Percentiles rank a stretch among this genome's conserved stretches.
phyloP scores from a whole-genome alignment of 1,140 invertebrate species.

The Nasonia longicornis region DNA sequence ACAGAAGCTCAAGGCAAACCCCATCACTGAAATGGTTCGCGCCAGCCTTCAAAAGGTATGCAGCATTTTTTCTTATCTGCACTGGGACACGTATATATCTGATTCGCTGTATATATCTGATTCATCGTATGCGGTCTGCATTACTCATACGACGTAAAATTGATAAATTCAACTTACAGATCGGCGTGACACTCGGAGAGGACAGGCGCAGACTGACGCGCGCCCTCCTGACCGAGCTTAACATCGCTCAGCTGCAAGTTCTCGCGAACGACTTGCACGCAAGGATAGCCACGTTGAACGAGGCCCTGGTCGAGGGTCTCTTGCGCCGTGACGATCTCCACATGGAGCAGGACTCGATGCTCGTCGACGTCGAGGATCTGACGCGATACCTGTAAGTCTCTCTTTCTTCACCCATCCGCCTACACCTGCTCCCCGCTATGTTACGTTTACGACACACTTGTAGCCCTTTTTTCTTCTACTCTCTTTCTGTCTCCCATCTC shows the following conservation, averaged over 20 bases:
- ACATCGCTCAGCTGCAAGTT: constrained; percentile 94
- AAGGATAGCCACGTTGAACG: constrained; percentile 92
- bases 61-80: too few species aligned
- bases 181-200: constrained; percentile 85
- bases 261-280: constrained; percentile 94
- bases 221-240: constrained; percentile 90
- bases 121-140: too few species aligned
- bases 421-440: not conserved
- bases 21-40: constrained; percentile 87
- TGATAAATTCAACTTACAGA: constrained; percentile 65
- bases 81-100: too few species aligned
- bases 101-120: too few species aligned
- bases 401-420: not conserved
- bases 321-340: constrained; percentile 93
- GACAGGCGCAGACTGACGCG: constrained; percentile 84
- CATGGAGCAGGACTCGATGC: constrained; percentile 97
- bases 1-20: constrained; percentile 83
- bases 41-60: constrained; percentile 79
- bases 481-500: not conserved
- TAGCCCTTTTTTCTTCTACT: not conserved
- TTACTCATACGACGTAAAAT: constrained; percentile 23
- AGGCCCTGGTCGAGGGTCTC: constrained; percentile 86
- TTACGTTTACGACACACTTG: not conserved
- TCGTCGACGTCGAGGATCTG: constrained; percentile 96
- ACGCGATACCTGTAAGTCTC: constrained; percentile 87